Evolutionary conservation across 1,140 invertebrate species (phyloP).

Genomic region (Teleogryllus occipitalis): DNA sequence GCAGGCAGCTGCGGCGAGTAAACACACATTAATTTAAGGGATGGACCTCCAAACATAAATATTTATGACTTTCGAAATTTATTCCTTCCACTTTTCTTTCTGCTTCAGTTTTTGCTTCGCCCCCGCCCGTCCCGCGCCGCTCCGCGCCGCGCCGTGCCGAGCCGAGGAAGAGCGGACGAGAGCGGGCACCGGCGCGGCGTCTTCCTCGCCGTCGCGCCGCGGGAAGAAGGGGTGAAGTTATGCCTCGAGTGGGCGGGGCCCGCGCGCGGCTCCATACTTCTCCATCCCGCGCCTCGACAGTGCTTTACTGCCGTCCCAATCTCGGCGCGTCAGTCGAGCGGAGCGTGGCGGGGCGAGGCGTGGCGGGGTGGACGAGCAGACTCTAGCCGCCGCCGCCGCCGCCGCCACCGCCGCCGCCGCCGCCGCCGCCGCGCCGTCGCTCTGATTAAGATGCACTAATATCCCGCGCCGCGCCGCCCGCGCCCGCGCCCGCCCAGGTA

Average conservation of each 20-base stretch:
- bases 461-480: not conserved
- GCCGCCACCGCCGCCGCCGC: too few relatives aligned
- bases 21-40: conserved; percentile 5
- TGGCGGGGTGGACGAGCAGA: not conserved
- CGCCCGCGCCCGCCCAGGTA: not conserved
- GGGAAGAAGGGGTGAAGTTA: not conserved
- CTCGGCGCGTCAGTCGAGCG: not conserved
- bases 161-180: too few relatives aligned
- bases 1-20: not conserved
- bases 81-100: conserved; percentile 4
- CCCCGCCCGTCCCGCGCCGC: too few relatives aligned
- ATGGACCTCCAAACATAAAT: conserved; percentile 4
- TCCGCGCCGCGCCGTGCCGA: too few relatives aligned
- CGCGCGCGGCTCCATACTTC: not conserved
- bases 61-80: conserved; percentile 1
- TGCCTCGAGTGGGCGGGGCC: not conserved
- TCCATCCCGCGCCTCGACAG: not conserved
- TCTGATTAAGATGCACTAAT: conserved; percentile 5
- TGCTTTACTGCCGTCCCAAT: conserved; percentile 3
- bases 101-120: not conserved
- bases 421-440: not conserved
- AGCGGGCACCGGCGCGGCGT: not conserved
- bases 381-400: not conserved
- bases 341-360: too few relatives aligned
- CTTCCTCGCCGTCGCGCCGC: not conserved